These are phyloP conservation scores for Prostheceraeus crozeri DNA, from an alignment of 2,888 invertebrate species.

Conservation along the genomic window DNA sequence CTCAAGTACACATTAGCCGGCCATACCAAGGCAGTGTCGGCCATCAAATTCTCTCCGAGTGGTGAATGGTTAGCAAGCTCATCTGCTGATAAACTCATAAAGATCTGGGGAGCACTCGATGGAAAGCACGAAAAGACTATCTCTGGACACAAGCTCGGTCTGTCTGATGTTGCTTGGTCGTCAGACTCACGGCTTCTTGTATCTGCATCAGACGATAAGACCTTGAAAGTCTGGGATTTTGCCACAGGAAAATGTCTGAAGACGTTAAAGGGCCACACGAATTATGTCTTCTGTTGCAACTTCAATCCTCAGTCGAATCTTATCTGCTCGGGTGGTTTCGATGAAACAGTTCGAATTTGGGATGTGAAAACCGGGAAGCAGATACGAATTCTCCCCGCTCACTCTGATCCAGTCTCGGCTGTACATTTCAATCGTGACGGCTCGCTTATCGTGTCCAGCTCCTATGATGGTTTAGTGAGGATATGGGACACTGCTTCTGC, in stretches of 20 bases:
- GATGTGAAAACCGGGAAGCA: conserved; percentile 95
- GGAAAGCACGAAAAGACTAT: conserved; percentile 98
- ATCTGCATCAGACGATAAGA: conserved; percentile 91
- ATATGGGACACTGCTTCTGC: conserved; percentile 99
- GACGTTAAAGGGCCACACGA: conserved; percentile 96
- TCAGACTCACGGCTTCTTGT: conserved; percentile 85
- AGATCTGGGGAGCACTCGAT: conserved; percentile 95
- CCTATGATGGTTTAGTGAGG: conserved; percentile 94
- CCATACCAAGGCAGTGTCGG: conserved; percentile 95
- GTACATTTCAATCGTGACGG: conserved; percentile 96
- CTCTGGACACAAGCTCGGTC: conserved; percentile 91
- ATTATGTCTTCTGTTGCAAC: conserved; percentile 99
- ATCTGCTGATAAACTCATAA: conserved; percentile 96
- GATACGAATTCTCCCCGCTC: conserved; percentile 91
- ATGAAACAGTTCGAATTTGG: conserved; percentile 98
- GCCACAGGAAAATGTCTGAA: conserved; percentile 93
- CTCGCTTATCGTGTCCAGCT: conserved; percentile 91
- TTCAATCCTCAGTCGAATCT: conserved; percentile 99
- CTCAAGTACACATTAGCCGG: conserved; percentile 92
- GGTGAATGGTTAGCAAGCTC: conserved; percentile 98
- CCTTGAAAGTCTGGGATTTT: conserved; percentile 87
- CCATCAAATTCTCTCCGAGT: conserved; percentile 96
- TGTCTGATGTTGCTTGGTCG: conserved; percentile 98
- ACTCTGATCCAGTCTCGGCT: conserved; percentile 97
- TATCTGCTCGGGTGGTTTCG: conserved; percentile 93